Base-by-base conservation (phyloP, 2,113 vertebrate species). In the Mastomys coucha region DNA sequence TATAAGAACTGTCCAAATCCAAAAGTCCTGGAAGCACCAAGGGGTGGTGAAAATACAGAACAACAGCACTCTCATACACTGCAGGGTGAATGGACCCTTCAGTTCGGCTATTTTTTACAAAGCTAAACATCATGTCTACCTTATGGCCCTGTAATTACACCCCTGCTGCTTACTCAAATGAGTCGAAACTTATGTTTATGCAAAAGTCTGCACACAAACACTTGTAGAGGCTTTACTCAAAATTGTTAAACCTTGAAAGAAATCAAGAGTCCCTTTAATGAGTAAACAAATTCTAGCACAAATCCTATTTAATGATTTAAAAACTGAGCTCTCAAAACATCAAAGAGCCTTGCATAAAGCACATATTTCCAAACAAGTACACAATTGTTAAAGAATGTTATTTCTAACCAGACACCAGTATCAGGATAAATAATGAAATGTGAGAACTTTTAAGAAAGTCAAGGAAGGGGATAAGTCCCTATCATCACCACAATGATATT, bases 201-300 rank as follows among this genome's bases (percentile, higher is more conserved):
- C 12, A 36, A 78, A 78, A 93, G 65, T 69, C 73, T 78, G 3
- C 84, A 88, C n/a, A 87, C 10, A 77, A 76, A 65, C 60, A 26
- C 70, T 75, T 85, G 53, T n/a, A 87, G 72, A 56, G 49, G n/a
- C 72, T 88, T 87, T 87, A 93, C 19, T 93, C 19, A 36, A 67
- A 93, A 78, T 39, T 93, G 22, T n/a, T 42, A 56, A 87, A 77
- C 8, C 31, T 76, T 93, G 92, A 65, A 88, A 78, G 73, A 51
- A 93, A 67, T 39, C 10, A 77, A 78, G n/a, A 78, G 65, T 56
- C 49, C 33, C 60, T 88, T 69, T 76, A 80, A 70, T 45, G 31
- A 60, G 31, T 36, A 69, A 87, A 87, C 42, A 85, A 85, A 51
- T 87, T 45, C 13, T 69, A 67, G 42, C 28, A 67, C 63, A 36